Base-by-base conservation (phyloP, 2,797 vertebrate species). In the Phrynocephalus guinanensis region DNA sequence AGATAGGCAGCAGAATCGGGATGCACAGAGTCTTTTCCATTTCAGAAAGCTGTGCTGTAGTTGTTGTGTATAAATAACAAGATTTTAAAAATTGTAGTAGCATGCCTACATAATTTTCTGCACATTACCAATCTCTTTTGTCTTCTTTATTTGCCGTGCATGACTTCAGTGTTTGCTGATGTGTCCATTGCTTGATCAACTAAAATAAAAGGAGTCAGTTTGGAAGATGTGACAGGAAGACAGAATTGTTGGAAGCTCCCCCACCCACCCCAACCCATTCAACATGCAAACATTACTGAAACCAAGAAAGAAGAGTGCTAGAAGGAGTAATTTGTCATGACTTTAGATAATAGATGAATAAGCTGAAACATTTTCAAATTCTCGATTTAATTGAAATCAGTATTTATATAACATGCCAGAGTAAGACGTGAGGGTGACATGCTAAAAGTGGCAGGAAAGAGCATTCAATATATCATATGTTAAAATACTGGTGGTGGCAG, bases 401-500 rank as follows among this genome's bases (percentile, higher is more conserved):
- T 95, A 83, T 94, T 92, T 94, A 76, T 92, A 82, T 24, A 44
- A 93, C 87, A 88, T 93, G 91, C 91, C 94, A 96, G 92, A 92
- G 88, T 91, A 86, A 93, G 93, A 93, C 92, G 88, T 85, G 90
- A 89, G 78, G 78, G 90, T 93, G 93, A 95, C 44, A 70, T 88
- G 89, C 92, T 93, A 87, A 92, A 93, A 93, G 93, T 88, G 90
- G 76, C 88, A 95, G 89, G 82, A 92, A 93, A 93, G 89, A 93
- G 91, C 86, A 91, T 92, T 94, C 84, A 93, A 91, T 92, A 88
- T 82, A 91, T 96, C 91, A 93, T 88, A 95, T 93, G 86, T 90
- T 93, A 95, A 96, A 96, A 91, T 89, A 92, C 5, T 94, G 90
- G 92, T 89, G 92, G 94, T 96, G 94, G 87, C 93, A 95, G 95